Evolutionary conservation across 2,113 vertebrate genomes (phyloP), one percentile per base, ranked within the genome.

Genomic region (Seriola rivoliana): DNA sequence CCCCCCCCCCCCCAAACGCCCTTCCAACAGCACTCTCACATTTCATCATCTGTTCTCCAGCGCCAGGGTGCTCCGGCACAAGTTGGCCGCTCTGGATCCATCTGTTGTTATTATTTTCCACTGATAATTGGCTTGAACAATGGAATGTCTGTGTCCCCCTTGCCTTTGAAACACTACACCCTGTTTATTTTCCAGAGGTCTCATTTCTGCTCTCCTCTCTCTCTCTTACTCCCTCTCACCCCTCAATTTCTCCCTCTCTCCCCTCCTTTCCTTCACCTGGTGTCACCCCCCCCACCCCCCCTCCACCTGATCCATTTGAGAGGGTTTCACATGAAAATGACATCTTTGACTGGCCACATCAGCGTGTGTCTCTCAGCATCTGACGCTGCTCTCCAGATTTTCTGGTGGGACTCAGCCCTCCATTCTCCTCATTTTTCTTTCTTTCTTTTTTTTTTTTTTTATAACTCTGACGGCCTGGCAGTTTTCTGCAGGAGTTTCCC

Each of bases 31-130:
- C 95, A 95, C 95, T 97, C 97, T 98, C 96, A 94, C 94, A 94
- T 98, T 98, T 98, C 97, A 97, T 98, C 97, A 97, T 97, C 96
- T 99, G 97, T 96, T 98, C 96, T 93, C 92, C 96, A 93, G 95
- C 95, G 92, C 96, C 96, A 94, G 94, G 96, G 96, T 93, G 94
- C 96, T 96, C 95, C 95, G 93, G 80, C 97, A 96, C 96, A 97
- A 97, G 96, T 97, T 95, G 97, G 96, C 97, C 95, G 96, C 95
- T 97, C 96, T 97, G 94, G 96, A 96, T 97, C 97, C 98, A 98
- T 99, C 98, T 99, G 97, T 97, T 99, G 97, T 99, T 99, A 97
- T 99, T 99, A 98, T 98, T 99, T 99, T 97, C 96, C 95, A 95
- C 97, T 97, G 97, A 99, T 99, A 99, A 99, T 99, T 99, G 97